phyloP scores from a whole-genome alignment of 2,113 vertebrate genomes.

The Mesitornis unicolor region DNA sequence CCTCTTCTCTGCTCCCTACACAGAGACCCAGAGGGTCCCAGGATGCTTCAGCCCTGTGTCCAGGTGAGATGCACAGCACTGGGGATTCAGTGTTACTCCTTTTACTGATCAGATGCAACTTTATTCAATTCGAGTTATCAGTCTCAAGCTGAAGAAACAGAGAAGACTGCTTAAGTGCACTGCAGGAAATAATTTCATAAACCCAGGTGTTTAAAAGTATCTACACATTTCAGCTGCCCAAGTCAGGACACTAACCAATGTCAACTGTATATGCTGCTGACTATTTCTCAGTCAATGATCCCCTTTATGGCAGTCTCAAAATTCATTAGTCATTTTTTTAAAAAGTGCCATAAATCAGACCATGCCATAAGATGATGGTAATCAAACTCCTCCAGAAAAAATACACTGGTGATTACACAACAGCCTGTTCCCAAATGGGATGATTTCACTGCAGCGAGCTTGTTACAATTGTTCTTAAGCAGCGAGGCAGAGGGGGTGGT shows the following conservation, averaged over 20 bases:
- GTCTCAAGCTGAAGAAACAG: not conserved
- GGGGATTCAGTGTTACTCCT: not conserved
- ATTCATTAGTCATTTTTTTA: not conserved
- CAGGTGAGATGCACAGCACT: accelerated
- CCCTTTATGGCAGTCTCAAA: not conserved
- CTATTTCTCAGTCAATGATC: not conserved
- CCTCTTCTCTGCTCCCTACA: not conserved
- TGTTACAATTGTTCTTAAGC: not conserved
- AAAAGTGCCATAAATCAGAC: not conserved
- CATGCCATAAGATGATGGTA: accelerated
- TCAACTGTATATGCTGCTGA: not conserved
- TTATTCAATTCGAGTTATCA: not conserved
- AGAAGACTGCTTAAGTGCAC: not conserved
- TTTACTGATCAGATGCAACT: not conserved
- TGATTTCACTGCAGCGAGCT: not conserved
- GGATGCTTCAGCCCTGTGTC: accelerated
- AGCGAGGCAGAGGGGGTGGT: accelerated
- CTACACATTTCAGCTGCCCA: not conserved
- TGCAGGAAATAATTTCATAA: not conserved
- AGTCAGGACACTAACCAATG: not conserved
- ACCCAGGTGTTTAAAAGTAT: not conserved
- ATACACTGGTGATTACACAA: not conserved
- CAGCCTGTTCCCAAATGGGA: not conserved
- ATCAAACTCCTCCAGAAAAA: not conserved
- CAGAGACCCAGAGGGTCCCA: not conserved